Evolutionary conservation across 2,113 vertebrate genomes (phyloP).

Genomic region (Misgurnus mizolepis): DNA sequence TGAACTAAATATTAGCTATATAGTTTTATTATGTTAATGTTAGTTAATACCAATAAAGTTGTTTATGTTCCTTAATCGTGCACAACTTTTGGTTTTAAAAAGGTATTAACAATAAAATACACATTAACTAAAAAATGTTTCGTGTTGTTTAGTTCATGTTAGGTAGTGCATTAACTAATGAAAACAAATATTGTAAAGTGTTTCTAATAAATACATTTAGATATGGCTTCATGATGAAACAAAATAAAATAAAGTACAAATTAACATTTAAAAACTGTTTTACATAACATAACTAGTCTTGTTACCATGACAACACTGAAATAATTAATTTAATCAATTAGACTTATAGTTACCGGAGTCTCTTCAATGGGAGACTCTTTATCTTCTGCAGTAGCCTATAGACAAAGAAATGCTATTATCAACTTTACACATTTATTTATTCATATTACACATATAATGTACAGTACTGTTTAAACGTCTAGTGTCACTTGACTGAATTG

Average conservation of each 20-base stretch:
- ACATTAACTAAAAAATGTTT: too few species aligned
- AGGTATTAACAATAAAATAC: too few species aligned
- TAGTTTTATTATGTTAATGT: too few species aligned
- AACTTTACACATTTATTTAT: slow-evolving; percentile 27
- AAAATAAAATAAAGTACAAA: slow-evolving; percentile 24
- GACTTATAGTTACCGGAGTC: slow-evolving; percentile 58
- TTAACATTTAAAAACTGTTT: background rate
- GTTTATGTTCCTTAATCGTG: too few species aligned
- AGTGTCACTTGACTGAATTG: too few species aligned
- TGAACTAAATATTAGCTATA: too few species aligned
- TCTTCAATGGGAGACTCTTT: slow-evolving; percentile 60
- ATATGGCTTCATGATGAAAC: slow-evolving; percentile 34
- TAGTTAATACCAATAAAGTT: too few species aligned
- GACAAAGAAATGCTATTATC: slow-evolving; percentile 46
- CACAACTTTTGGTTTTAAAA: too few species aligned
- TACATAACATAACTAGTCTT: background rate
- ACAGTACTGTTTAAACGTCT: too few species aligned
- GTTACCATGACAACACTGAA: background rate
- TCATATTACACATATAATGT: slow-evolving; percentile 5
- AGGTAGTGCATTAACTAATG: too few species aligned
- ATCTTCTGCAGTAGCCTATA: slow-evolving; percentile 55
- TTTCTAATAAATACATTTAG: background rate
- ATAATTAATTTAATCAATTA: slow-evolving; percentile 11
- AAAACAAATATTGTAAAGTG: too few species aligned
- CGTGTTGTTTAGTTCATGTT: too few species aligned